Percentiles rank a stretch among this genome's conserved stretches.
phyloP scores from a whole-genome alignment of 1,140 invertebrate genomes.

The Diabrotica virgifera region DNA sequence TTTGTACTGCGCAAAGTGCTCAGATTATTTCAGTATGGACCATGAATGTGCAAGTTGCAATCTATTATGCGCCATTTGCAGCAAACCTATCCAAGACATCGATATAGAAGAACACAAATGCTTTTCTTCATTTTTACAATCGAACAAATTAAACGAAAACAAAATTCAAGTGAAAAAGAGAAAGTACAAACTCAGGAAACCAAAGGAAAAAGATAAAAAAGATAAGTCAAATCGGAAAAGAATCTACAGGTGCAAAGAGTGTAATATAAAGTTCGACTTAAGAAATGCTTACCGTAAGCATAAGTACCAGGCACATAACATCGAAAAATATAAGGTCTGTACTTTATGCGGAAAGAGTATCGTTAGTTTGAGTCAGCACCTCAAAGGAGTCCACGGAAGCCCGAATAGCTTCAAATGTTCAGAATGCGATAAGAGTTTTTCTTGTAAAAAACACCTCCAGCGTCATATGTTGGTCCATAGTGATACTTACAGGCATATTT shows the following conservation, averaged over 20 bases:
- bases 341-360: constrained; percentile 24
- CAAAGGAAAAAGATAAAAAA: background rate
- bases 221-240: background rate
- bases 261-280: constrained; percentile 6
- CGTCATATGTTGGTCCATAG: constrained; percentile 66
- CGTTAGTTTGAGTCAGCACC: constrained; percentile 11
- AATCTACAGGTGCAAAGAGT: background rate
- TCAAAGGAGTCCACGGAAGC: constrained; percentile 18
- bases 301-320: constrained; percentile 5
- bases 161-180: background rate
- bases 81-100: background rate
- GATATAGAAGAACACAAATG: constrained; percentile 1
- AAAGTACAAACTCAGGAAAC: background rate
- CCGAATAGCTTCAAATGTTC: constrained; percentile 21
- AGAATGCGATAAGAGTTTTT: constrained; percentile 24
- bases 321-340: constrained; percentile 22
- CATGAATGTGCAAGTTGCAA: background rate
- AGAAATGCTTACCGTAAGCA: constrained; percentile 12
- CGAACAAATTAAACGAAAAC: background rate
- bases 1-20: background rate
- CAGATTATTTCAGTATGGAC: background rate
- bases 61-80: background rate
- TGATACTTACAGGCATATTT: constrained; percentile 63
- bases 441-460: constrained; percentile 23
- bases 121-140: background rate